phyloP scores from a whole-genome alignment of 1,140 invertebrate genomes.

The Andrena cerasifolii region DNA sequence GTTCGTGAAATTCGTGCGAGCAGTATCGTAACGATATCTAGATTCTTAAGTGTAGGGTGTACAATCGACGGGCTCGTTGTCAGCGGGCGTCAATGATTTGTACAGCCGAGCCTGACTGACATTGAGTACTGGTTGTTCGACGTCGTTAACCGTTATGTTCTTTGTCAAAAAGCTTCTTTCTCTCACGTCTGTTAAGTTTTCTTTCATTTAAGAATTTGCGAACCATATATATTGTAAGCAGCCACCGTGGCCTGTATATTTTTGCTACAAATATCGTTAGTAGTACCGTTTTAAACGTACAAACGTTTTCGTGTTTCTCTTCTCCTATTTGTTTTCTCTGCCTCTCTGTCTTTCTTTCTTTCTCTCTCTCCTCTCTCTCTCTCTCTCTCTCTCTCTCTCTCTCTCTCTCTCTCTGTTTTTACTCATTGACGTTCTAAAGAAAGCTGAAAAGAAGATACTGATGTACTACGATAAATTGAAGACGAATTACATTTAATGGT shows the following conservation, averaged over 20 bases:
- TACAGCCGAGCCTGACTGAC: conserved; percentile 63
- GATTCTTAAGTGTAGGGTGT: conserved; percentile 62
- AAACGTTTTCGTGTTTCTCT: conserved; percentile 27
- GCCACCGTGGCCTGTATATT: conserved; percentile 63
- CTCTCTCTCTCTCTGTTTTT: background rate
- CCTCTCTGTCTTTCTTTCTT: background rate
- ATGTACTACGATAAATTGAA: conserved; percentile 2
- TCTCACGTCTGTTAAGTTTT: conserved; percentile 63
- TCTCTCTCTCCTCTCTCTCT: background rate
- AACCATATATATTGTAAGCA: conserved; percentile 55
- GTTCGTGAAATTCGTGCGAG: conserved; percentile 59
- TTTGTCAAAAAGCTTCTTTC: conserved; percentile 56
- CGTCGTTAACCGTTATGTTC: conserved; percentile 65
- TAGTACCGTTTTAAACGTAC: conserved; percentile 42
- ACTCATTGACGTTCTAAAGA: conserved; percentile 17
- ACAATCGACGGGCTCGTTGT: conserved; percentile 61
- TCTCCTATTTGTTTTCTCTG: background rate
- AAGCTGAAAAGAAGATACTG: background rate
- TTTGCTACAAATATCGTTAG: conserved; percentile 68
- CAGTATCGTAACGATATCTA: conserved; percentile 62
- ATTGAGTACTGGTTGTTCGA: conserved; percentile 58
- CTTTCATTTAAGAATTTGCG: conserved; percentile 46
- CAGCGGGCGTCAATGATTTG: conserved; percentile 60
- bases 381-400: background rate
- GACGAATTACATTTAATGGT: conserved; percentile 30